Percentiles rank a stretch among this genome's conserved stretches.
These are phyloP conservation scores for Amphiprion clarkii DNA, from an alignment of 2,797 vertebrate genomes.

Conservation along the genomic window DNA sequence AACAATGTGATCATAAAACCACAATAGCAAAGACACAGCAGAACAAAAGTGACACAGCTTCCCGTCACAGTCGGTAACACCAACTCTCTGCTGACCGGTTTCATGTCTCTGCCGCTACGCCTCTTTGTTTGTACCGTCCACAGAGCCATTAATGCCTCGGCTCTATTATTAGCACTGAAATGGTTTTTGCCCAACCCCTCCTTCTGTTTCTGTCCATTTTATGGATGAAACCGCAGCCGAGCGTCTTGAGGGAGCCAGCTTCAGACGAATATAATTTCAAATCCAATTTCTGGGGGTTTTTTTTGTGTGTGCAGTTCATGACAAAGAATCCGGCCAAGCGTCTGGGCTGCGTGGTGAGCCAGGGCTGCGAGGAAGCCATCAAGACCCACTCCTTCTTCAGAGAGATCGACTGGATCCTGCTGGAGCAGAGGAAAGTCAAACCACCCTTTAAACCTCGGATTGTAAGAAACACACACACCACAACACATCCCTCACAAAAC, in stretches of 20 bases:
- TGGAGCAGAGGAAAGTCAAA: slow-evolving; percentile 98
- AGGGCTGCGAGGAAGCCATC: slow-evolving; percentile 96
- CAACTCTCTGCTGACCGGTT: slow-evolving; percentile 53
- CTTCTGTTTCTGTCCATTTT: slow-evolving; percentile 39
- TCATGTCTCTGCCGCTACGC: slow-evolving; percentile 40
- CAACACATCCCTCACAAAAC: background rate
- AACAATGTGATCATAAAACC: slow-evolving; percentile 53
- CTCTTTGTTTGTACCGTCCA: slow-evolving; percentile 52
- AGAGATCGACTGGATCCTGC: slow-evolving; percentile 97
- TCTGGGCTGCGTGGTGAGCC: slow-evolving; percentile 94
- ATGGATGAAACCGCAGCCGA: slow-evolving; percentile 26
- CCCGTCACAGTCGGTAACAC: slow-evolving; percentile 42
- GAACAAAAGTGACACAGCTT: slow-evolving; percentile 43
- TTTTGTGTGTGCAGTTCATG: slow-evolving; percentile 90
- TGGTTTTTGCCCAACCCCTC: slow-evolving; percentile 31
- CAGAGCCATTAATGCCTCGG: slow-evolving; percentile 52
- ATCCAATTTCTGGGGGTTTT: background rate
- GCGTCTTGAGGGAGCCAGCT: background rate
- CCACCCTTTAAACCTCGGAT: slow-evolving; percentile 99
- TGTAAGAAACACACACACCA: slow-evolving; percentile 85
- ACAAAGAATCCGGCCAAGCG: slow-evolving; percentile 98
- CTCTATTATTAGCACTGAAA: slow-evolving; percentile 65
- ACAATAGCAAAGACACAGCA: slow-evolving; percentile 9
- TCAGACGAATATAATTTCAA: background rate
- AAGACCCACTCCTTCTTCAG: slow-evolving; percentile 98